Conservation (phyloP, 2,888 invertebrate genomes). For the Scaptomyza parva region DNA sequence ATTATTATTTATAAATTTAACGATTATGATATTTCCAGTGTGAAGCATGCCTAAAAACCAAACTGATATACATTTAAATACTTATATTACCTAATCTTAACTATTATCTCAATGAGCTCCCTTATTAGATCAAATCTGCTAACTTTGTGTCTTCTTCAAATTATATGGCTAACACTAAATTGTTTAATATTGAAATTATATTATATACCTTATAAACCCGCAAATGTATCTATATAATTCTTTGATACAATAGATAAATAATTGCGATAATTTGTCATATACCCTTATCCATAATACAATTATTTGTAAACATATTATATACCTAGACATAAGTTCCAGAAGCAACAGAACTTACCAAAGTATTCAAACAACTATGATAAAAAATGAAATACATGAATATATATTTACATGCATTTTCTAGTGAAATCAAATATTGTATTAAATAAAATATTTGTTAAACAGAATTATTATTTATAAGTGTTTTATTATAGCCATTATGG, state of each 20-base stretch:
- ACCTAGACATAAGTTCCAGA: slow-evolving; percentile 49
- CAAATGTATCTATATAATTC: slow-evolving; percentile 1
- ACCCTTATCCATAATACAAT: slow-evolving; percentile 4
- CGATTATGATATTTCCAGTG: slow-evolving; percentile 36
- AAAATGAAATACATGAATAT: slow-evolving; percentile 68
- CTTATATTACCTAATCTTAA: slow-evolving; percentile 24
- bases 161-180: slow-evolving; percentile 41
- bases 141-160: slow-evolving; percentile 70
- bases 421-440: slow-evolving; percentile 70
- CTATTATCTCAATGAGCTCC: slow-evolving; percentile 55
- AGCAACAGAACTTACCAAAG: slow-evolving; percentile 75
- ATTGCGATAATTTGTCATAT: slow-evolving; percentile 1
- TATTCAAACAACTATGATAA: slow-evolving; percentile 61
- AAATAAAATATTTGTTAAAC: slow-evolving; percentile 62
- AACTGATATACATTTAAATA: slow-evolving; percentile 22
- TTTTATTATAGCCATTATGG: background rate
- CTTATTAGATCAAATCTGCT: slow-evolving; percentile 70
- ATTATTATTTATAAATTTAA: slow-evolving; percentile 29
- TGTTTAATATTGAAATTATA: slow-evolving; percentile 54
- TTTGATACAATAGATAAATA: too few species aligned
- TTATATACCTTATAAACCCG: slow-evolving; percentile 27
- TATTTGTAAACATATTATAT: slow-evolving; percentile 27
- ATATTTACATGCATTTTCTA: slow-evolving; percentile 81
- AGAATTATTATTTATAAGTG: slow-evolving; percentile 2
- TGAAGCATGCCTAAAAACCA: slow-evolving; percentile 30